phyloP scores from a whole-genome alignment of 35 echinoderm and acorn worm species.

The Antedon bifida region DNA sequence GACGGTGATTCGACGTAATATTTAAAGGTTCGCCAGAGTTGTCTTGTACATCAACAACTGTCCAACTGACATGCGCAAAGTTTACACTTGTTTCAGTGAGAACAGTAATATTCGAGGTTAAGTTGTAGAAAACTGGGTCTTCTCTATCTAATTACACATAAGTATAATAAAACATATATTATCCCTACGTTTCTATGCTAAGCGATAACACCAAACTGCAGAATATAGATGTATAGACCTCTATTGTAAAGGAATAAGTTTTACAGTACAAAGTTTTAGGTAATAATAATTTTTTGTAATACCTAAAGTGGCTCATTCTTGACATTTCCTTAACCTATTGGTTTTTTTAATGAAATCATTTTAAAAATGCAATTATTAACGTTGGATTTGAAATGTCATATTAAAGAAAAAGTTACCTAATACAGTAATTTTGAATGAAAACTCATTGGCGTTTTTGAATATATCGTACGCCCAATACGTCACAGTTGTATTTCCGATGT shows the following conservation, averaged over 20 bases:
- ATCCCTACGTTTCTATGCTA: no score
- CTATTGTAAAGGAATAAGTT: no score
- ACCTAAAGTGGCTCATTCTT: no score
- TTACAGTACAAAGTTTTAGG: no score
- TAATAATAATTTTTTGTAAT: no score
- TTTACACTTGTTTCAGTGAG: background rate
- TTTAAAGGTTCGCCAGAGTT: background rate
- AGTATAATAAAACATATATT: background rate
- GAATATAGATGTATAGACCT: no score
- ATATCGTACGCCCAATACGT: background rate
- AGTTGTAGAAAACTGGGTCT: background rate
- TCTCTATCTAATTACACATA: background rate
- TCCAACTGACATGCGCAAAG: background rate
- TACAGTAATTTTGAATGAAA: background rate
- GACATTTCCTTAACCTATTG: no score
- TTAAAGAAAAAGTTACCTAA: background rate
- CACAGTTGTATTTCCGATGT: background rate
- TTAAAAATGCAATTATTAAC: no score
- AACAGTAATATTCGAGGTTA: background rate
- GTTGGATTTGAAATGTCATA: no score
- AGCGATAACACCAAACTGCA: no score
- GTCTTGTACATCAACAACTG: background rate
- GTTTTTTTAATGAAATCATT: no score
- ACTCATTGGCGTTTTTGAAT: background rate
- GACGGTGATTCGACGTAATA: background rate